A percentile compares a stretch with the other conserved stretches of the same genome.
phyloP scores from a whole-genome alignment of 2,797 vertebrate species.

The Loris lydekkerianus region DNA sequence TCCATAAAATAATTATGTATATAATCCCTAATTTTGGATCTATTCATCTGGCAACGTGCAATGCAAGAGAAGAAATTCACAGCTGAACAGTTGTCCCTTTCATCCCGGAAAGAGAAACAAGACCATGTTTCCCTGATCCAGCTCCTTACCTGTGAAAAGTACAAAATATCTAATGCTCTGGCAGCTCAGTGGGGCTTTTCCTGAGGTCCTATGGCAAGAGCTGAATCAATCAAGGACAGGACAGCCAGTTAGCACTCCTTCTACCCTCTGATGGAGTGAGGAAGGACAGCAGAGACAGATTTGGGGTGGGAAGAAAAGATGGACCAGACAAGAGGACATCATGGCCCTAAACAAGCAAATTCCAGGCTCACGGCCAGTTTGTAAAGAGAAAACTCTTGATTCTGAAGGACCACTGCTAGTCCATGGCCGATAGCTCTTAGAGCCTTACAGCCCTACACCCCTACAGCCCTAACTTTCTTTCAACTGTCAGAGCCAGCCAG shows the following conservation, averaged over 20 bases:
- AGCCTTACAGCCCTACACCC: not conserved
- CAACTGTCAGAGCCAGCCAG: not conserved
- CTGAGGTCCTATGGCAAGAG: constrained; percentile 11
- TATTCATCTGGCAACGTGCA: not conserved
- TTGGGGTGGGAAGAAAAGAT: not conserved
- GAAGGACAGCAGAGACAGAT: constrained; percentile 29
- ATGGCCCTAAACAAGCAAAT: not conserved
- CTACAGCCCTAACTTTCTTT: not conserved
- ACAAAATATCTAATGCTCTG: constrained; percentile 36
- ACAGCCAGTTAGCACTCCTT: not conserved
- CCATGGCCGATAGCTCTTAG: not conserved
- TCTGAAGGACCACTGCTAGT: not conserved
- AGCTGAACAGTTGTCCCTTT: not conserved
- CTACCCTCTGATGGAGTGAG: not conserved
- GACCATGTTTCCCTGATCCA: not conserved
- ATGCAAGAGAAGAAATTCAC: constrained; percentile 15
- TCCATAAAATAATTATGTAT: not conserved
- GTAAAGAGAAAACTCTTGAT: not conserved
- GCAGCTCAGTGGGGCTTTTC: not conserved
- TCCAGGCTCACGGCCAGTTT: not conserved
- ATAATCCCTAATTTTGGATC: constrained; percentile 32
- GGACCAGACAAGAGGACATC: not conserved
- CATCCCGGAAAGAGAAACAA: not conserved
- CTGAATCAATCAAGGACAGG: not conserved
- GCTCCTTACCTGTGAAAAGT: not conserved